Evolutionary conservation across 2,797 vertebrate genomes (phyloP), one percentile per base, ranked within the genome.

Genomic region (Chelon auratus): DNA sequence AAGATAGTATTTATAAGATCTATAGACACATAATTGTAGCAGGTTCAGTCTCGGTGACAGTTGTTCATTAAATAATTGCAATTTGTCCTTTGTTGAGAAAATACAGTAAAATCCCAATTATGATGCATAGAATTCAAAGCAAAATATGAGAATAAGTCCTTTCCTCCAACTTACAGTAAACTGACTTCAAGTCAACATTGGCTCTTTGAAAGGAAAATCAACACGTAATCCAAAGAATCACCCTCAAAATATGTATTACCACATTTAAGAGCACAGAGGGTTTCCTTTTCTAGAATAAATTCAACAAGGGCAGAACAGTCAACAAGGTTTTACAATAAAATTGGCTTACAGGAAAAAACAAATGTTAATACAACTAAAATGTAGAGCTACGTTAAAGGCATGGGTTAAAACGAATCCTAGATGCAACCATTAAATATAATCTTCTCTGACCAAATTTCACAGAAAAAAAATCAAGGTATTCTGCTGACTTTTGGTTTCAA

Each of bases 81-180:
- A 75, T 75, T 78, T 65, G 56, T 84, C 73, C 47, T 60, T 72
- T 9, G 13, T 53, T 60, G 67, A 40, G 9, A 62, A 26, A 62
- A 68, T 54, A 78, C 58, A 78, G 55, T 62, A 50, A 67, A 74
- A 74, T 62, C 22, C 67, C 61, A 74, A 73, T 40, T 48, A n/a
- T 59, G 43, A 89, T 87, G 73, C 79, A 87, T 68, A 82, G 72
- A 75, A 69, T 69, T 82, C 1, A 66, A 45, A 81, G 22, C 72
- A 74, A 64, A 85, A 70, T 57, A 65, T 62, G 59, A 50, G 0
- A 77, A 77, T 5, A 37, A 62, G 43, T 55, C 30, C 1, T 61
- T 65, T 36, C 63, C 9, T 62, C 60, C 39, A 66, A 64, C 9
- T 58, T 78, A 66, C 45, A 69, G 75, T 70, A 58, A 69, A 63